Percentiles rank a stretch among this genome's conserved stretches.
Conservation (phyloP, 2,113 vertebrate genomes). For the Lipophrys pholis region DNA sequence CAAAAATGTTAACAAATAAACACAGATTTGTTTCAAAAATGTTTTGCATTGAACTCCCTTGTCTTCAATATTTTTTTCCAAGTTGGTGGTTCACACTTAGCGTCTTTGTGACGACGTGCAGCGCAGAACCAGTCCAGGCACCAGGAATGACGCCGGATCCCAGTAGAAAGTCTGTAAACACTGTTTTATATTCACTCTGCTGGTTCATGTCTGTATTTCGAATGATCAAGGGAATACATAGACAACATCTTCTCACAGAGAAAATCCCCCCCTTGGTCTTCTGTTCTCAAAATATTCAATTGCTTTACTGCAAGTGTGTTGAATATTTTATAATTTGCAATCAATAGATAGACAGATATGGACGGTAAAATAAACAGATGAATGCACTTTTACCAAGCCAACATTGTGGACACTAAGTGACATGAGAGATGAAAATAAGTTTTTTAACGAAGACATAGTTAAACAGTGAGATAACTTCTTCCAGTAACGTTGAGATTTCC, state of each 20-base stretch:
- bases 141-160: constrained; percentile 11
- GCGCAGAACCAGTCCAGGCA: constrained; percentile 24
- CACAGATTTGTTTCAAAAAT: neutral
- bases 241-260: neutral
- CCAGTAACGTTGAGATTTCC: no score
- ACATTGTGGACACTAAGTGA: no score
- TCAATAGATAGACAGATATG: neutral
- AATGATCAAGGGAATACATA: constrained; percentile 37
- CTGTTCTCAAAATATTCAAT: neutral
- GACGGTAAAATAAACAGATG: no score
- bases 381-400: no score
- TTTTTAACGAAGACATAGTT: no score
- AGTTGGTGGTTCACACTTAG: neutral
- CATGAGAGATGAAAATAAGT: no score
- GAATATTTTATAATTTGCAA: constrained; percentile 19
- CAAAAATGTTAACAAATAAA: neutral
- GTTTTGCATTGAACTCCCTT: neutral
- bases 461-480: no score
- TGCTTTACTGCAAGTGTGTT: neutral
- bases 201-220: constrained; percentile 10
- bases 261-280: neutral
- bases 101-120: constrained; percentile 1
- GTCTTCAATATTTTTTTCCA: neutral
- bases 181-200: constrained; percentile 46
- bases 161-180: constrained; percentile 28